A percentile compares a stretch with the other conserved stretches of the same genome.
Evolutionary conservation across 64 coral and sea anemone genomes (phyloP).

Genomic region (Trachythela sp.): DNA sequence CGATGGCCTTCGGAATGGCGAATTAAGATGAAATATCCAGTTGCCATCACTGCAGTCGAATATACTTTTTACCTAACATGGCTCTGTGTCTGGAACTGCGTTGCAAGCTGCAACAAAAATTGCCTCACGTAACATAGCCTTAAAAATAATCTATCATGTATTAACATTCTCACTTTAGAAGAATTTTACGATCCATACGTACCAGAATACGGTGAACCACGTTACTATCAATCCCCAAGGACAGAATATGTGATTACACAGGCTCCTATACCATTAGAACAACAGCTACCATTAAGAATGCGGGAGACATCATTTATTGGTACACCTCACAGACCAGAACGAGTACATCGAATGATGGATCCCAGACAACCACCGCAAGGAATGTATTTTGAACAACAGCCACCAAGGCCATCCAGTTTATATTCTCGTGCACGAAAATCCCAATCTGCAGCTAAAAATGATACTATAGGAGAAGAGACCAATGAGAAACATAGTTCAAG

Average conservation of each 20-base stretch:
- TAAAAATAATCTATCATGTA: too few relatives aligned
- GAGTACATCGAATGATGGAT: background rate
- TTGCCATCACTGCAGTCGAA: too few relatives aligned
- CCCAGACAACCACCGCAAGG: background rate
- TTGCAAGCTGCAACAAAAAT: too few relatives aligned
- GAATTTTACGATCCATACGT: background rate
- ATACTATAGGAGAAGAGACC: background rate
- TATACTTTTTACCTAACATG: too few relatives aligned
- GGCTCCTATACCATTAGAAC: background rate
- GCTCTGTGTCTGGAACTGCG: too few relatives aligned
- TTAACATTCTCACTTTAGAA: background rate
- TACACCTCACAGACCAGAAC: background rate
- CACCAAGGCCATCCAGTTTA: background rate
- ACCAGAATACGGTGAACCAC: background rate
- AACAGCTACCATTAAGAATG: background rate
- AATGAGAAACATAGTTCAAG: background rate
- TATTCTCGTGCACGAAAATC: background rate
- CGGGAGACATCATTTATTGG: background rate
- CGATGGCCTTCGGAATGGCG: too few relatives aligned
- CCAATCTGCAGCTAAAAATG: background rate
- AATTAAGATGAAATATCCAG: too few relatives aligned
- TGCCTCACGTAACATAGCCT: too few relatives aligned
- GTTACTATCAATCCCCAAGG: background rate
- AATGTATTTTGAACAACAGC: background rate
- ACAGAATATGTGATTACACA: background rate